Conservation (phyloP, 2,797 vertebrate species). For the Lepus townsendii region DNA sequence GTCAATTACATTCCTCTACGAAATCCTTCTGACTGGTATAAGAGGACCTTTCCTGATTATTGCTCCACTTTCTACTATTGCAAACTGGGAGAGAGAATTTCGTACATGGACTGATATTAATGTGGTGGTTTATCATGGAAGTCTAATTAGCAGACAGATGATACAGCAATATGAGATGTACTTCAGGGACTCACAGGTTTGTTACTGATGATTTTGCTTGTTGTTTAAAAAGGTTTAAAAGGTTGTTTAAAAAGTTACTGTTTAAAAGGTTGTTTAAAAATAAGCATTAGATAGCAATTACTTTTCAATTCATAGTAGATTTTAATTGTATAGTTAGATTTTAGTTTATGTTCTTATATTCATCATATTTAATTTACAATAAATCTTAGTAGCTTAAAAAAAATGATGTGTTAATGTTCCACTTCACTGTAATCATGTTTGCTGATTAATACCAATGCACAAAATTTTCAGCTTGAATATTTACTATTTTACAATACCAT, state of each 20-base stretch:
- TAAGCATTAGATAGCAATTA: not conserved
- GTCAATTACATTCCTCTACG: conserved; percentile 98
- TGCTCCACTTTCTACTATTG: conserved; percentile 98
- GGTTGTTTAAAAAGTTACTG: too few relatives aligned
- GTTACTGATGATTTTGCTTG: not conserved
- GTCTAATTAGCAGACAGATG: conserved; percentile 98
- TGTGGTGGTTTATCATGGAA: conserved; percentile 98
- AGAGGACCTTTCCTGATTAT: conserved; percentile 97
- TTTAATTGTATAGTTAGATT: conserved; percentile 53
- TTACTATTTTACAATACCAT: not conserved
- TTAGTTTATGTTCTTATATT: conserved; percentile 25
- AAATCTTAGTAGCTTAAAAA: conserved; percentile 50
- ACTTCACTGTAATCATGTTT: not conserved
- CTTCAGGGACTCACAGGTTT: conserved; percentile 98
- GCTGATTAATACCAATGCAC: conserved; percentile 8
- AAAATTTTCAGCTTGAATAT: conserved; percentile 53
- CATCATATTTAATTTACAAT: conserved; percentile 49
- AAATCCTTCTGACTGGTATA: conserved; percentile 95
- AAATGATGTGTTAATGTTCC: not conserved
- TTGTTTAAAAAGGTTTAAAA: not conserved
- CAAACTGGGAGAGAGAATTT: conserved; percentile 99
- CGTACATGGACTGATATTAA: conserved; percentile 97
- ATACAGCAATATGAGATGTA: conserved; percentile 99
- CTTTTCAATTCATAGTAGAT: conserved; percentile 26
- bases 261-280: not conserved